Base-by-base conservation (phyloP, 2,797 vertebrate species). In the Chloroceryle amazona region DNA sequence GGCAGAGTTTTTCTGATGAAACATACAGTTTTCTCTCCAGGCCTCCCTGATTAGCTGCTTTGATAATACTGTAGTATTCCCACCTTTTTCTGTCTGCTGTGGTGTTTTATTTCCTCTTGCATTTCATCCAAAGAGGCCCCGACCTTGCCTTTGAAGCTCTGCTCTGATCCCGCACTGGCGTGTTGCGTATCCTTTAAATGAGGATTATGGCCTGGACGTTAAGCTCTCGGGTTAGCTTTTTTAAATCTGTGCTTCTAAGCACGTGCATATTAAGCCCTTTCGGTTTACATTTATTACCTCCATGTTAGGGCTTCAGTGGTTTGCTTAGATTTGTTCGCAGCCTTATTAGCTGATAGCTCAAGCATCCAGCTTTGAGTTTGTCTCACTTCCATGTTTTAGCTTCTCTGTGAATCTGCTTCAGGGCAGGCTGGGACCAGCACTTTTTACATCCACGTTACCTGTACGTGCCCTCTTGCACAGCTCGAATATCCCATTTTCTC, bases 1-100 rank as follows among this genome's bases (percentile, higher is more conserved):
- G 51, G 72, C 47, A 81, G 22, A 60, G 55, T 57, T 80, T 90
- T 93, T 84, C 31, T 92, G 70, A 51, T 93, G 57, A 91, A 76
- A 57, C 37, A 41, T 44, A 86, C 13, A 5, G 3, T 78, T 91
- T 94, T 94, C 28, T 92, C 28, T 26, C 28, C 33, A 87, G 83
- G 54, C 58, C 37, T 85, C 49, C 55, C 51, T 25, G 41, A 58
- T 75, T 47, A 89, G 46, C 31, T 81, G 26, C 22, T 29, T 71
- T 65, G 76, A 52, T 83, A 31, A 16, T 67, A 55, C 47, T 57
- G n/a, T 91, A 62, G 20, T 76, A 57, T 81, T 82, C 26, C 13
- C 80, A 31, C 57, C 44, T 82, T 82, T 7, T 80, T 85, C 33
- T 16, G 4, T 70, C 12, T 68, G 44, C 65, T 58, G 11, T 74